Evolutionary conservation across 2,797 vertebrate species (phyloP).

Genomic region (Phrynocephalus guinanensis): DNA sequence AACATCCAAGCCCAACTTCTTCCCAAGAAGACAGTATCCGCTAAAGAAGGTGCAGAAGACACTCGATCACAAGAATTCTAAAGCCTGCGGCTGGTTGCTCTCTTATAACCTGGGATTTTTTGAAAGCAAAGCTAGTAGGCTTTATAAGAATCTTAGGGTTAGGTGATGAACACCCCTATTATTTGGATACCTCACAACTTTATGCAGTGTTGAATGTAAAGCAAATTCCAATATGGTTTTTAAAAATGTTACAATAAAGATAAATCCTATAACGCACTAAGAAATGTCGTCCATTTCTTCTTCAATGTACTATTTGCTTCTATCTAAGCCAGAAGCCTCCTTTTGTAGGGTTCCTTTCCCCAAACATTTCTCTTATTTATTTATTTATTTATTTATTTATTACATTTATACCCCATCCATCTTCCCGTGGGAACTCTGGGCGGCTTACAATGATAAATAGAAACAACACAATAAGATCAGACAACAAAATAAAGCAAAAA

Average conservation of each 20-base stretch:
- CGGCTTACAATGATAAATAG: too few species aligned
- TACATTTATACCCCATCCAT: too few species aligned
- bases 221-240: background rate
- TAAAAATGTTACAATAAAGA: conserved; percentile 7
- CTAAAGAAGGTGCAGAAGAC: conserved; percentile 46
- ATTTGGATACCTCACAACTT: background rate
- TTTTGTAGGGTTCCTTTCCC: background rate
- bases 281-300: background rate
- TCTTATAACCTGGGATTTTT: background rate
- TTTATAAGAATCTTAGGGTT: background rate
- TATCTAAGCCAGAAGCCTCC: background rate
- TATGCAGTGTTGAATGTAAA: background rate
- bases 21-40: conserved; percentile 68
- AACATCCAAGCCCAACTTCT: conserved; percentile 77
- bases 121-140: background rate
- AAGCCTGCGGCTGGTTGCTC: background rate
- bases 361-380: background rate
- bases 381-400: too few species aligned
- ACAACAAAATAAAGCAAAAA: too few species aligned
- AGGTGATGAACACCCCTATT: background rate
- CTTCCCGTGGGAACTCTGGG: too few species aligned
- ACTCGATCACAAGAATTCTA: conserved; percentile 78
- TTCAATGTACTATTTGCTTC: background rate
- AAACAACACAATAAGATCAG: too few species aligned
- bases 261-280: background rate